Evolutionary conservation across 2,113 vertebrate species (phyloP).

Genomic region (Hippolais icterina): DNA sequence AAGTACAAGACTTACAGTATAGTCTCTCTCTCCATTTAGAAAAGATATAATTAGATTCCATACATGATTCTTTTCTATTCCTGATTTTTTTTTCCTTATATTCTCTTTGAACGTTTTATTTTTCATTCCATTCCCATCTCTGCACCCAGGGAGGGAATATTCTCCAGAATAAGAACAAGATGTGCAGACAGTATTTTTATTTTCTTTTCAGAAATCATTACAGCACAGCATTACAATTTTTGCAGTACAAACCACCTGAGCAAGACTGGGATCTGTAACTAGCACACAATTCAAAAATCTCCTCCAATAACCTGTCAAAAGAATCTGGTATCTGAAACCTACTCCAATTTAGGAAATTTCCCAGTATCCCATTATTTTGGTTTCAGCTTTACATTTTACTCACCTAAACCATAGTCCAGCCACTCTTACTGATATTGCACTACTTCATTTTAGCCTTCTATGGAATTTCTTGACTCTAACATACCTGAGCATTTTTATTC

Average conservation of each 20-base stretch:
- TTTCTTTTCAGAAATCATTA: conserved; percentile 1
- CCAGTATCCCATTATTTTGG: neutral
- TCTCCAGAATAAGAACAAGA: conserved; percentile 40
- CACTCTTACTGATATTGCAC: neutral
- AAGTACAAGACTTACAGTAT: neutral
- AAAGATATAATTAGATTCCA: neutral
- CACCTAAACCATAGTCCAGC: neutral
- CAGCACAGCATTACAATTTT: neutral
- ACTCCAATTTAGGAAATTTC: neutral
- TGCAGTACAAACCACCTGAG: neutral
- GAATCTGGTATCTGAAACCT: neutral
- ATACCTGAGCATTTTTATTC: neutral
- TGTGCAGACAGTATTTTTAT: neutral
- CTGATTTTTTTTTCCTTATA: neutral
- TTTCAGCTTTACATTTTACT: neutral
- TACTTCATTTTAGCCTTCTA: neutral
- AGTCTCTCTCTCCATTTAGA: neutral
- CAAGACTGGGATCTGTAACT: neutral
- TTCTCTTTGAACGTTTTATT: conserved; percentile 12
- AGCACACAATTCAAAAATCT: neutral
- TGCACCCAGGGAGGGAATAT: neutral
- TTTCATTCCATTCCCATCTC: conserved; percentile 40
- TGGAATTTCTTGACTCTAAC: neutral
- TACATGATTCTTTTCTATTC: neutral
- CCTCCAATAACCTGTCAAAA: neutral